Conservation (phyloP, 2,113 vertebrate species). For the Toxotes chatareus region DNA sequence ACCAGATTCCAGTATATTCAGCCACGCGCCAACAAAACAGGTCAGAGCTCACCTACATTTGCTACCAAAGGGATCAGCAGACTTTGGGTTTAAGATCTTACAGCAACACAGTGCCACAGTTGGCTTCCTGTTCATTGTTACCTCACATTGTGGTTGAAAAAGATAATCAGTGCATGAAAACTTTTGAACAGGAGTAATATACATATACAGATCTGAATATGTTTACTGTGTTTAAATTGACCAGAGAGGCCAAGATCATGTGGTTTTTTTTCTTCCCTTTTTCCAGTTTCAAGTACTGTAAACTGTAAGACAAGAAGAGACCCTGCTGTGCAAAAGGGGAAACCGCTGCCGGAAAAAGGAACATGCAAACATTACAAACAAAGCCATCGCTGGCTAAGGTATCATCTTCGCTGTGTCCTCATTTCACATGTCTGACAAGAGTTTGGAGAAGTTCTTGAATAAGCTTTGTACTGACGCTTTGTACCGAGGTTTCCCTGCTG, state of each 20-base stretch:
- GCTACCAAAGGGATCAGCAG: slow-evolving; percentile 16
- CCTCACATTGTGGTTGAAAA: slow-evolving; percentile 8
- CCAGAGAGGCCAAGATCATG: neutral
- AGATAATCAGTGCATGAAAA: neutral
- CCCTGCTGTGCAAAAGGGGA: slow-evolving; percentile 85
- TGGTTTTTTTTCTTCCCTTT: neutral
- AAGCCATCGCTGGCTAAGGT: slow-evolving; percentile 89
- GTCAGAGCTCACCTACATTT: slow-evolving; percentile 63
- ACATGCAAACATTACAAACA: slow-evolving; percentile 86
- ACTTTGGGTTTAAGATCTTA: slow-evolving; percentile 4
- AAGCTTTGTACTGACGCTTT: neutral
- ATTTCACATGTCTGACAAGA: neutral
- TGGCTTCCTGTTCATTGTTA: slow-evolving; percentile 6
- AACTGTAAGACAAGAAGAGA: slow-evolving; percentile 73
- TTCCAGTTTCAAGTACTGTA: slow-evolving; percentile 66
- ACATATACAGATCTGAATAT: neutral
- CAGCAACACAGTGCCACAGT: neutral
- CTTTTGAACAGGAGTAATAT: neutral
- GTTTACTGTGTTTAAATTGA: neutral
- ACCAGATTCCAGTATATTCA: slow-evolving; percentile 83
- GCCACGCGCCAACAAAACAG: slow-evolving; percentile 73
- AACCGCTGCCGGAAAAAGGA: slow-evolving; percentile 85
- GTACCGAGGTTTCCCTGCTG: slow-evolving; percentile 86
- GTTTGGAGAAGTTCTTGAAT: neutral
- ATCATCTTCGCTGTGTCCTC: neutral